Evolutionary conservation across 2,113 vertebrate species (phyloP), one percentile per base, ranked within the genome.

Genomic region (Notarius quadriscutis): DNA sequence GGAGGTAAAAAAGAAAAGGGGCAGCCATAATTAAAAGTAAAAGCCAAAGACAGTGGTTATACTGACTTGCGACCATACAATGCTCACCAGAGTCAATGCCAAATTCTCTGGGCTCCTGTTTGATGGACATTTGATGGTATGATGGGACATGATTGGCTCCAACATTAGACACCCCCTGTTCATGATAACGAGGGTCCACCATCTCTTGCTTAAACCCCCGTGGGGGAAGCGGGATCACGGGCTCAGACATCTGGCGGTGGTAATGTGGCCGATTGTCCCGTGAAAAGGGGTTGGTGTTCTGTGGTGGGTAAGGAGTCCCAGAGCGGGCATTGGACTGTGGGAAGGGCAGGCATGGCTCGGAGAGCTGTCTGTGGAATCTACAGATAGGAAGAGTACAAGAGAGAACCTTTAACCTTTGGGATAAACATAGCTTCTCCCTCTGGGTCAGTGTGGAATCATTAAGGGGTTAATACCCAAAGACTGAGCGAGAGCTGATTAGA

Each of bases 51-150:
- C 27, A 4, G 30, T 50, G 22, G 27, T 57, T 34, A 81, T 4
- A 60, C 17, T 10, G 25, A 79, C 8, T 18, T 17, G 79, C 8
- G 14, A 22, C 12, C 14, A 5, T 53, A 41, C 18, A 9, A 67
- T 87, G 90, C 93, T 89, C 75, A 98, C 97, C 97, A 92, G 97
- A 96, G 91, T 98, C 97, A 4, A 97, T 96, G 93, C 96, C 95
- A 88, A 96, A 99, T 93, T 99, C 97, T 86, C 94, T 94, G 0
- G 97, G 97, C 93, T 99, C 97, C 91, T 98, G 97, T 93, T 99
- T 98, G 92, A 99, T 97, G 86, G 95, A 93, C 92, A 97, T 90
- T 2, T 96, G 94, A 88, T 94, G 96, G 93, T 97, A 97, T 85
- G 97, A 97, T 74, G 94, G 85, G 1, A 94, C 93, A 25, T 89